Base-by-base conservation (phyloP, 23 tunicate genomes). In the Phallusia fumigata region DNA sequence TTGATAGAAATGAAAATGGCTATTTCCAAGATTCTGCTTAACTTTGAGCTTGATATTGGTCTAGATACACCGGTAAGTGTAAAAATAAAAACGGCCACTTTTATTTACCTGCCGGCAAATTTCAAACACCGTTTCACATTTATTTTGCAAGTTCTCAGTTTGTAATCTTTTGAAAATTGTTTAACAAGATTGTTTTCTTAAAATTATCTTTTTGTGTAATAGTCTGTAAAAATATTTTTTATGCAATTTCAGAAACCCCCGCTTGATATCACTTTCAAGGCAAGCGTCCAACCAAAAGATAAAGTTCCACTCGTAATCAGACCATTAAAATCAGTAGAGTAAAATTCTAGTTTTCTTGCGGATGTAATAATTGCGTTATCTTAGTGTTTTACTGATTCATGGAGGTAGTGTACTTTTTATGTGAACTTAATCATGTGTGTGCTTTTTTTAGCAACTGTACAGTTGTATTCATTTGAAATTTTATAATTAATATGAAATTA, bases 51-150 rank as follows among this genome's bases (percentile, higher is more conserved):
- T 53, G 85, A 83, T 24, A 80, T 80, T 51, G 52, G 95, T 52
- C 85, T 77, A 50, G 84, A 91, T 19, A 91, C 96, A 31, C 90
- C 91, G 73, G 87, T 84, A 35, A 31, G 77, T 74, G 33, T n/a
- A n/a, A n/a, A n/a, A n/a, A n/a, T 51, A 51, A 51, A 51, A 51
- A 15, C 58, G 18, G 18, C 15, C 15, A 51, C 58, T 15, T 51
- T 51, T 51, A 51, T 51, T 51, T 51, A 18, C 58, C 58, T 51
- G 18, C 58, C 58, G 18, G 18, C 58, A 51, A 51, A 51, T 51
- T 51, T 51, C 18, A 15, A 51, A 15, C 58, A 51, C 58, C 18
- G 58, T 51, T 51, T 51, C 15, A 13, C 58, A 51, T 18, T 18
- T 51, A 18, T 51, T 15, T 51, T 13, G 18, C 58, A 13, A 13